Conservation (phyloP, 2,797 vertebrate genomes). For the Cossypha polioptera region DNA sequence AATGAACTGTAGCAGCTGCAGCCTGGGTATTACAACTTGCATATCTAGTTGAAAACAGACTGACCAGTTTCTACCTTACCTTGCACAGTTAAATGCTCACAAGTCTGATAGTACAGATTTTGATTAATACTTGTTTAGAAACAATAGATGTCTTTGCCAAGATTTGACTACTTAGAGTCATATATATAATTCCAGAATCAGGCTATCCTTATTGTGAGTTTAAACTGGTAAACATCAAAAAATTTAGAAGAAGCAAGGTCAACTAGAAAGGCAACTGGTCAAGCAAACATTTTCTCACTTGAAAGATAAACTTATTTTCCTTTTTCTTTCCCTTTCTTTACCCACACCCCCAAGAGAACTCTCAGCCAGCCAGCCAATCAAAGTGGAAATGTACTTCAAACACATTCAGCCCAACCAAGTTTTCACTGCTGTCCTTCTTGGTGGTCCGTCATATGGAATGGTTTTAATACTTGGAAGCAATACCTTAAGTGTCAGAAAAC, state of each 20-base stretch:
- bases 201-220: background rate
- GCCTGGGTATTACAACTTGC: background rate
- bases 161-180: background rate
- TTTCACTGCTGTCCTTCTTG: conserved; percentile 46
- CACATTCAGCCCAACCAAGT: conserved; percentile 2
- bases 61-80: background rate
- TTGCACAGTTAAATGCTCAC: background rate
- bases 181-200: background rate
- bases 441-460: conserved; percentile 64
- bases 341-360: background rate
- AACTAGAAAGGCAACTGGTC: background rate
- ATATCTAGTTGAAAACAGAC: background rate
- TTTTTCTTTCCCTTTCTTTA: background rate
- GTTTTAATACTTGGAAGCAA: conserved; percentile 69
- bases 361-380: background rate
- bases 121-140: background rate
- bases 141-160: background rate
- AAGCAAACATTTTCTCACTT: conserved; percentile 20
- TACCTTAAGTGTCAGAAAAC: conserved; percentile 62
- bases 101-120: background rate
- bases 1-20: background rate
- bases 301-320: background rate
- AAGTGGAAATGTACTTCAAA: conserved; percentile 21
- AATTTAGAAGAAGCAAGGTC: background rate
- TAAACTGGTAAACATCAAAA: background rate